A percentile compares a stretch with the other conserved stretches of the same genome.
These are phyloP conservation scores for Erpetoichthys calabaricus DNA, from an alignment of 2,797 vertebrate genomes.

Conservation along the genomic window DNA sequence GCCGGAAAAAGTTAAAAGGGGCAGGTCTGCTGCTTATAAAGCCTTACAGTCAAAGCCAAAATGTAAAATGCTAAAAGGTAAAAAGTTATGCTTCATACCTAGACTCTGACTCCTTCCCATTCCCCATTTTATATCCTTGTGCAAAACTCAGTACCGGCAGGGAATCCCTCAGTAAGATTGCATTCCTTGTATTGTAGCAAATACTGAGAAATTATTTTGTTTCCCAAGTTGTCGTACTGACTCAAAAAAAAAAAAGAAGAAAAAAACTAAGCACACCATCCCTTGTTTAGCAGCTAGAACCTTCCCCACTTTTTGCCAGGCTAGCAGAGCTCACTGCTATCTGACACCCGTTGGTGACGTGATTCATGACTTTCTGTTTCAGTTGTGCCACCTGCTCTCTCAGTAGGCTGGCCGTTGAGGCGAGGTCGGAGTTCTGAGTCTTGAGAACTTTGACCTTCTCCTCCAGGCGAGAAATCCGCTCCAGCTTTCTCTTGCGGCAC, in stretches of 20 bases:
- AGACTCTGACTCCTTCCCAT: too few relatives aligned
- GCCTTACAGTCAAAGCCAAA: too few relatives aligned
- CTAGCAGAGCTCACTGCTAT: constrained; percentile 38
- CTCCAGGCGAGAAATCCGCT: constrained; percentile 70
- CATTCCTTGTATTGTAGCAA: too few relatives aligned
- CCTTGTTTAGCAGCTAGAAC: constrained; percentile 45
- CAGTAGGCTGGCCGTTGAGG: constrained; percentile 64
- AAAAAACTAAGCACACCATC: background rate
- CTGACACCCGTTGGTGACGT: constrained; percentile 71
- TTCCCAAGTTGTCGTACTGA: background rate
- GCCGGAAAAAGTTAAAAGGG: too few relatives aligned
- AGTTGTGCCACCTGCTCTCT: constrained; percentile 71
- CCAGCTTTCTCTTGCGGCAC: constrained; percentile 73
- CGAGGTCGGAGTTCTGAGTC: constrained; percentile 69
- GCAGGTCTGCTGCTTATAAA: too few relatives aligned
- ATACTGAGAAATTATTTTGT: too few relatives aligned
- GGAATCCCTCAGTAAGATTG: too few relatives aligned
- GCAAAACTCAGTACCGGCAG: too few relatives aligned
- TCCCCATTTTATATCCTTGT: too few relatives aligned
- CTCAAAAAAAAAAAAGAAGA: constrained; percentile 8
- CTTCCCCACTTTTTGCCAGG: constrained; percentile 33
- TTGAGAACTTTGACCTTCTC: constrained; percentile 77
- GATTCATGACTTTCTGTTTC: constrained; percentile 75
- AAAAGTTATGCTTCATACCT: too few relatives aligned
- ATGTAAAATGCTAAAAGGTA: too few relatives aligned